phyloP scores from a whole-genome alignment of 2,113 vertebrate genomes.

The Stegostoma tigrinum region DNA sequence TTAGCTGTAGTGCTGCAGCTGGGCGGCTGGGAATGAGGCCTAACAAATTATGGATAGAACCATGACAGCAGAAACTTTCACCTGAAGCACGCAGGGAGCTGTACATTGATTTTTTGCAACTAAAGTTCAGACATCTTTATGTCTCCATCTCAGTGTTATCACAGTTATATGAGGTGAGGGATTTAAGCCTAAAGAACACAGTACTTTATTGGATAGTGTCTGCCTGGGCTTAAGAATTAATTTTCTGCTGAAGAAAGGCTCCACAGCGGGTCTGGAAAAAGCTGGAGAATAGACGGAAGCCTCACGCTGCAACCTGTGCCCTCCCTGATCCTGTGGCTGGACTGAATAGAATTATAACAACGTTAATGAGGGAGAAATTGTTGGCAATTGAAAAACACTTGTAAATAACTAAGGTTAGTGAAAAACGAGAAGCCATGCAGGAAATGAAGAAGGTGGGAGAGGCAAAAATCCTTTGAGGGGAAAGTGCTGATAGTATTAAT shows the following conservation, averaged over 20 bases:
- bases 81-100: not conserved
- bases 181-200: slow-evolving; percentile 7
- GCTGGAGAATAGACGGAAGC: not conserved
- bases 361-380: not conserved
- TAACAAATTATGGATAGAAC: slow-evolving; percentile 10
- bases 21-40: not conserved
- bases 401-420: too few species aligned
- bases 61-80: not conserved
- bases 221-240: not conserved
- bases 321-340: not conserved
- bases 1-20: not conserved
- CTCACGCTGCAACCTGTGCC: not conserved
- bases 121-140: slow-evolving; percentile 23
- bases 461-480: not conserved
- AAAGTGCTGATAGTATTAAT: not conserved
- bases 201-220: not conserved
- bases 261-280: not conserved
- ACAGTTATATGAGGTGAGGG: not conserved
- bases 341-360: not conserved
- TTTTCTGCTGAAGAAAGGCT: not conserved
- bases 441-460: not conserved
- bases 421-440: not conserved
- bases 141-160: not conserved
- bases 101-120: slow-evolving; percentile 5
- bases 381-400: not conserved